These are phyloP conservation scores for Sebastes diploproa DNA, from an alignment of 2,797 vertebrate genomes.

Conservation along the genomic window DNA sequence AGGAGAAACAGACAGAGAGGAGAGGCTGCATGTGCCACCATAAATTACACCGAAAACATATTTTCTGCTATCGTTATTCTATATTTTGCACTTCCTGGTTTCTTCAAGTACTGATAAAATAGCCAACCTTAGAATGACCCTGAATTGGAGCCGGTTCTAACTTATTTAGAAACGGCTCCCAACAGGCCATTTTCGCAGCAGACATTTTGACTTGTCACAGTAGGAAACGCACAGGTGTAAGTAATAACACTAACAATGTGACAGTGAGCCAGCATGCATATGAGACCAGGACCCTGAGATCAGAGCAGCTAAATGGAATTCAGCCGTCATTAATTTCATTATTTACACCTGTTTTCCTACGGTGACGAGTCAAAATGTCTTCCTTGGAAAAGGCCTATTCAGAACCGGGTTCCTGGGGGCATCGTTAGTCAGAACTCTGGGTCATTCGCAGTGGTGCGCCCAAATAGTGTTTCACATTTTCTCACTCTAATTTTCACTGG, in stretches of 20 bases:
- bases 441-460: not conserved
- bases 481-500: not conserved
- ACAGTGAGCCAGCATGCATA: too few species aligned
- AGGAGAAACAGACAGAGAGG: not conserved
- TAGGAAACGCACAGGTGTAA: too few species aligned
- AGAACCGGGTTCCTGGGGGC: not conserved
- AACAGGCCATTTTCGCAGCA: not conserved
- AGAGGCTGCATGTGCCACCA: not conserved
- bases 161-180: not conserved
- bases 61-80: not conserved
- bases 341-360: too few species aligned
- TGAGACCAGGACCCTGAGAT: too few species aligned
- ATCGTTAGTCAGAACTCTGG: not conserved
- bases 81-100: too few species aligned
- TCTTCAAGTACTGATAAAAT: not conserved
- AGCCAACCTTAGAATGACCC: not conserved
- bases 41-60: not conserved
- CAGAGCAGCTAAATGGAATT: too few species aligned
- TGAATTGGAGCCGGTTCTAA: not conserved
- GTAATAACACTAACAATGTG: too few species aligned
- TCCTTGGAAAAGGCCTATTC: not conserved
- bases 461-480: not conserved
- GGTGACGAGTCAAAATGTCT: too few species aligned
- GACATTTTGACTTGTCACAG: too few species aligned
- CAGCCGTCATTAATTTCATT: too few species aligned